These are phyloP conservation scores for Notothenia coriiceps DNA, from an alignment of 2,113 vertebrate genomes.

Conservation along the genomic window DNA sequence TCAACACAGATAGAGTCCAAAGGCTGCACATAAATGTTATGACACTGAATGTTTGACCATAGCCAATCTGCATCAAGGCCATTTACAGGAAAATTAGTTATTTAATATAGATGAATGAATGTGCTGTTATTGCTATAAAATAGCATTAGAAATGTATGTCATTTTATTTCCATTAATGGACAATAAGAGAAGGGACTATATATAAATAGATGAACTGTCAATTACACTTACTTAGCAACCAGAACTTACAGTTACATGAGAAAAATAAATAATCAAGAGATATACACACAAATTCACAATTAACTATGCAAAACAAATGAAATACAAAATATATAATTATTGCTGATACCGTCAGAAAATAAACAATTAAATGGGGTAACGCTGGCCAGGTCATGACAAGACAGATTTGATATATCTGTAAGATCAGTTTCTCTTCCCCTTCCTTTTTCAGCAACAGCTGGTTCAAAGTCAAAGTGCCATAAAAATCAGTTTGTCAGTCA, in stretches of 20 bases:
- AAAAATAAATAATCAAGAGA: too few species aligned
- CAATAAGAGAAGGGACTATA: too few species aligned
- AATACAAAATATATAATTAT: not conserved
- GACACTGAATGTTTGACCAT: not conserved
- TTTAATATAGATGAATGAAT: not conserved
- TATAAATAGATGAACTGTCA: too few species aligned
- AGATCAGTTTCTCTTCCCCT: constrained; percentile 22
- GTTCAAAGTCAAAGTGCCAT: constrained; percentile 83
- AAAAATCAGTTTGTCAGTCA: constrained; percentile 59
- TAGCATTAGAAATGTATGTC: not conserved
- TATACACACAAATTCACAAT: too few species aligned
- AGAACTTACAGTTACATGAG: too few species aligned
- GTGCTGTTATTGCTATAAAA: not conserved
- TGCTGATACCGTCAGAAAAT: not conserved
- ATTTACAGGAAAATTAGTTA: not conserved
- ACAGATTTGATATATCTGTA: not conserved
- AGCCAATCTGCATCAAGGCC: not conserved
- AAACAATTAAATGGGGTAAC: not conserved
- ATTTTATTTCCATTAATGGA: too few species aligned
- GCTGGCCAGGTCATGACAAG: not conserved
- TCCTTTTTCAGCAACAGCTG: not conserved
- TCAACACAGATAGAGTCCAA: constrained; percentile 54
- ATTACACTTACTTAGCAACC: too few species aligned
- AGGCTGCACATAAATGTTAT: constrained; percentile 53
- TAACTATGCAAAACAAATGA: too few species aligned